Percentiles rank a stretch among this genome's conserved stretches.
Conservation (phyloP, 2,113 vertebrate species). For the Suricata suricatta region DNA sequence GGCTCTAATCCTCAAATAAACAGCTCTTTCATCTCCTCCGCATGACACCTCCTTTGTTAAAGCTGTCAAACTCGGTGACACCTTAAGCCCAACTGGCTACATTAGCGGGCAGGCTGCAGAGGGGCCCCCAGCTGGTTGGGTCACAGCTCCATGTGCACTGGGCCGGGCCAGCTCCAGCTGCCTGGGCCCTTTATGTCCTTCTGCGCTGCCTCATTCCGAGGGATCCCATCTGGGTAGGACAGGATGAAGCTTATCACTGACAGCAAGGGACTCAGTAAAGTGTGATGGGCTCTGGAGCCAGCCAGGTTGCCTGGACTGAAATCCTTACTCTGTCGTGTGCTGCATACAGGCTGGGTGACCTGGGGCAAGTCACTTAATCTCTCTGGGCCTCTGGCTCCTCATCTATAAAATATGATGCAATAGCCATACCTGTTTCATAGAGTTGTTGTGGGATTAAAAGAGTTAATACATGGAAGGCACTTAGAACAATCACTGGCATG, state of each 20-base stretch:
- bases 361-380: not conserved
- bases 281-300: not conserved
- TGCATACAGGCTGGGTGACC: not conserved
- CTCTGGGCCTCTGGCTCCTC: not conserved
- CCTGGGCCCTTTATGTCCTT: not conserved
- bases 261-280: not conserved
- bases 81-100: slow-evolving; percentile 71
- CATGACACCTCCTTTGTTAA: slow-evolving; percentile 80
- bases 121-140: not conserved
- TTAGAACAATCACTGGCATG: not conserved
- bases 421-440: not conserved
- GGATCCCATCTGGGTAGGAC: not conserved
- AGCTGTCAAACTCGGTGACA: slow-evolving; percentile 76
- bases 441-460: not conserved
- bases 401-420: not conserved
- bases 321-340: not conserved
- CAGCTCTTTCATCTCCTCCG: slow-evolving; percentile 79
- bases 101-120: slow-evolving; percentile 43
- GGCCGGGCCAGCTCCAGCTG: not conserved
- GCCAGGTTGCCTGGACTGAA: not conserved
- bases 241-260: not conserved
- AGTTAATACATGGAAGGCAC: not conserved
- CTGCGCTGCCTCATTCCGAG: not conserved
- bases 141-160: not conserved
- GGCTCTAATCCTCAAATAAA: slow-evolving; percentile 82